Percentiles rank a stretch among this genome's conserved stretches.
These are phyloP conservation scores for Danio tinwini DNA, from an alignment of 2,797 vertebrate species.

Conservation along the genomic window DNA sequence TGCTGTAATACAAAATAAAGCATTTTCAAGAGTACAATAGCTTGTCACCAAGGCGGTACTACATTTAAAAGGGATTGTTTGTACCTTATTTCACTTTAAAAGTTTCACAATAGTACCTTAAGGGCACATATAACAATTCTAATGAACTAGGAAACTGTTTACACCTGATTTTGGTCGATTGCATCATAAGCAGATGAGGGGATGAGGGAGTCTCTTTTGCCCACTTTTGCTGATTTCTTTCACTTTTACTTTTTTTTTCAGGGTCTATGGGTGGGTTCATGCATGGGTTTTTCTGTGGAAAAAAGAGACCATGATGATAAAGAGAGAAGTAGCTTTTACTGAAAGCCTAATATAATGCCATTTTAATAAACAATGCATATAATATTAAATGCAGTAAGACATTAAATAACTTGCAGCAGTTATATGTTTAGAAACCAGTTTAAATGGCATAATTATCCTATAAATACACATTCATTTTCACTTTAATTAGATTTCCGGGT, in stretches of 20 bases:
- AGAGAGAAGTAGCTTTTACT: no score
- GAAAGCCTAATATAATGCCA: no score
- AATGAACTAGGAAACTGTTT: not conserved
- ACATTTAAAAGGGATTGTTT: not conserved
- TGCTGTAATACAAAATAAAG: not conserved
- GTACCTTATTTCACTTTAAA: not conserved
- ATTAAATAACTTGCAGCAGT: not conserved
- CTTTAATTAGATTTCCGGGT: constrained; percentile 31
- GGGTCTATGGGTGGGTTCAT: no score
- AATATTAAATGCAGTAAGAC: not conserved
- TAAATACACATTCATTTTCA: constrained; percentile 27
- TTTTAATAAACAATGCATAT: no score
- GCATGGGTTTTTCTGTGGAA: no score
- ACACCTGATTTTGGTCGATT: no score
- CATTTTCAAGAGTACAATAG: not conserved
- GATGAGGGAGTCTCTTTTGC: no score
- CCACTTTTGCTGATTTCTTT: no score
- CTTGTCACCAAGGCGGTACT: not conserved
- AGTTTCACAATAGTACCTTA: not conserved
- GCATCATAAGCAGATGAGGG: no score
- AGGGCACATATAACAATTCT: not conserved
- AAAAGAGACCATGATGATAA: no score
- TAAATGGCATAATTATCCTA: not conserved
- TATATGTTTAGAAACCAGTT: not conserved
- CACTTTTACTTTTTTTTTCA: no score